Evolutionary conservation across 2,797 vertebrate genomes (phyloP).

Genomic region (Poecilia picta): DNA sequence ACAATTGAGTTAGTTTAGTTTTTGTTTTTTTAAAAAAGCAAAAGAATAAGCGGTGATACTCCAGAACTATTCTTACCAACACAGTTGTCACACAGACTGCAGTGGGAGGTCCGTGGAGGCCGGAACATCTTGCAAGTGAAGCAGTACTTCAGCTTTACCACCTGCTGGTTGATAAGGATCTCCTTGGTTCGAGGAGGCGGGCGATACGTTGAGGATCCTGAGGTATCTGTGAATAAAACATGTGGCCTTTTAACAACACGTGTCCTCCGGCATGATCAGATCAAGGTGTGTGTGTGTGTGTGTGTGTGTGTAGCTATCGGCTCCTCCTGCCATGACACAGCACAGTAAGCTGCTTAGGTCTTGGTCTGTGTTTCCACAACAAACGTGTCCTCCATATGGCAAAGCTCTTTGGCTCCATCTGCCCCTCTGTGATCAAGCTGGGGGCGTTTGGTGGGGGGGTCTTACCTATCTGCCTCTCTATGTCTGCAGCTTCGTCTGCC

Average conservation of each 20-base stretch:
- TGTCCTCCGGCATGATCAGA: not conserved
- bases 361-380: slow-evolving; percentile 33
- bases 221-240: slow-evolving; percentile 83
- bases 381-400: slow-evolving; percentile 54
- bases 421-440: slow-evolving; percentile 15
- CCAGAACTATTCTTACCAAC: slow-evolving; percentile 85
- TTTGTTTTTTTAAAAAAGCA: not conserved
- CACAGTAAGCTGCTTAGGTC: slow-evolving; percentile 65
- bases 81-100: slow-evolving; percentile 97
- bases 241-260: slow-evolving; percentile 9
- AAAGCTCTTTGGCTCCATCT: slow-evolving; percentile 72
- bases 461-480: slow-evolving; percentile 93
- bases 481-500: slow-evolving; percentile 90
- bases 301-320: not conserved
- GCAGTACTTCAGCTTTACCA: slow-evolving; percentile 98
- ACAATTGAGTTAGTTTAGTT: not conserved
- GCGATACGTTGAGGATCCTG: slow-evolving; percentile 90
- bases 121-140: slow-evolving; percentile 99
- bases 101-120: slow-evolving; percentile 95
- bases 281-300: not conserved
- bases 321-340: slow-evolving; percentile 15
- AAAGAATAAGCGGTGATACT: not conserved
- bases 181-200: slow-evolving; percentile 94
- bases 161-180: slow-evolving; percentile 92
- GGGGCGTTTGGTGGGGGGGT: not conserved